Evolutionary conservation across 2,888 invertebrate genomes (phyloP).

Genomic region (Tricholauxania praeusta): DNA sequence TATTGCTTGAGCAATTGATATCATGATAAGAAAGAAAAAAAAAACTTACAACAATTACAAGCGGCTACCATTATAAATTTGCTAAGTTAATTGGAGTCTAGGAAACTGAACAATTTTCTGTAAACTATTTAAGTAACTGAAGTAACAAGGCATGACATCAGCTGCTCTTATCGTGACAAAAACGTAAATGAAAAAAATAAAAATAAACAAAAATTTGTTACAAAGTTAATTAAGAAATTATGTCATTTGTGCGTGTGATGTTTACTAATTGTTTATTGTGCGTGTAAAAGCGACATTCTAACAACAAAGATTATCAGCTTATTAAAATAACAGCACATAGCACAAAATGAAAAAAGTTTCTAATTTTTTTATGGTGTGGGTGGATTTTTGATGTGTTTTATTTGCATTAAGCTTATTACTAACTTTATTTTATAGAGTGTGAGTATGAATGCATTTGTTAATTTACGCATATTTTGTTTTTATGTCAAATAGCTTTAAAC

Average conservation of each 20-base stretch:
- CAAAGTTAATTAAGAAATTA: constrained; percentile 19
- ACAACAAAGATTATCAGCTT: not conserved
- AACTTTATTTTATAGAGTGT: no score
- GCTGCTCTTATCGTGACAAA: not conserved
- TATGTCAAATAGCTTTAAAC: no score
- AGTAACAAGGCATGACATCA: constrained; percentile 3
- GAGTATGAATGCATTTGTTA: no score
- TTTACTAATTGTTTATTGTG: not conserved
- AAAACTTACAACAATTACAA: no score
- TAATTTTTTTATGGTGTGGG: not conserved
- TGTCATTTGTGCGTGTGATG: constrained; percentile 5
- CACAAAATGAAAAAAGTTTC: not conserved
- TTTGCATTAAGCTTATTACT: no score
- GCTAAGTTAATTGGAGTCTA: no score
- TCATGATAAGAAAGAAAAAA: no score
- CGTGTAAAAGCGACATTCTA: not conserved
- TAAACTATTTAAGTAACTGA: no score
- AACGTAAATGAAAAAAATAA: not conserved
- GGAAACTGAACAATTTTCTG: no score
- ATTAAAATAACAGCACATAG: not conserved
- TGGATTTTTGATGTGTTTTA: not conserved
- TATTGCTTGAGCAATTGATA: no score
- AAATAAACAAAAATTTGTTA: constrained; percentile 6
- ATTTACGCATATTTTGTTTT: no score
- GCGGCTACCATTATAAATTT: no score